Evolutionary conservation across 2,797 vertebrate genomes (phyloP).

Genomic region (Oreortyx pictus): DNA sequence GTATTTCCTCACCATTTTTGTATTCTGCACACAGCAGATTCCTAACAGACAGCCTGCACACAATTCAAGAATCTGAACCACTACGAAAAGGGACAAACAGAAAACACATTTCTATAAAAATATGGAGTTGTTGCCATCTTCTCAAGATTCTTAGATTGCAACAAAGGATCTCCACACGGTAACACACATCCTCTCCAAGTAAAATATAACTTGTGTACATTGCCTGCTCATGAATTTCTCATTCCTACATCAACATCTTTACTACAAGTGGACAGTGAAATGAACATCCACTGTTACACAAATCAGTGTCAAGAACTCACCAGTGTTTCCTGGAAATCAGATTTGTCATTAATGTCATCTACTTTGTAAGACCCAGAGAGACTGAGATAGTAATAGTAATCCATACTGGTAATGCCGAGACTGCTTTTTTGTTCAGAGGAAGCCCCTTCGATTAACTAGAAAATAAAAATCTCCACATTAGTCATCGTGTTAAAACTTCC

Average conservation of each 20-base stretch:
- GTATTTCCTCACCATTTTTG: neutral
- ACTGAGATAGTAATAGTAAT: conserved; percentile 96
- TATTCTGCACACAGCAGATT: neutral
- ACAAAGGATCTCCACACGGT: neutral
- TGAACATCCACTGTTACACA: neutral
- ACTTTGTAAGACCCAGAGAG: conserved; percentile 98
- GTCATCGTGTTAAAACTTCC: neutral
- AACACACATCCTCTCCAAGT: neutral
- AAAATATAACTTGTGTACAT: neutral
- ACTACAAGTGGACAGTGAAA: neutral
- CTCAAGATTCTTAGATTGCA: neutral
- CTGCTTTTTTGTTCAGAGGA: conserved; percentile 89
- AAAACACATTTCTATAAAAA: neutral
- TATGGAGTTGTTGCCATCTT: neutral
- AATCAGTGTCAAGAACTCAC: conserved; percentile 74
- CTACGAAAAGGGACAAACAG: neutral
- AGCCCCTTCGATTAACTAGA: conserved; percentile 94
- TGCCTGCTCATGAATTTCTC: neutral
- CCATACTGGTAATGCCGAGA: conserved; percentile 94
- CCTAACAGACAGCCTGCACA: neutral
- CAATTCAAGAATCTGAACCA: neutral
- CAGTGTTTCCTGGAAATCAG: conserved; percentile 94
- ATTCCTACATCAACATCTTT: neutral
- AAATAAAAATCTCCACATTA: neutral
- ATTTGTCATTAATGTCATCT: conserved; percentile 95